A percentile compares a stretch with the other conserved stretches of the same genome.
These are phyloP conservation scores for Ellobius talpinus DNA, from an alignment of 2,113 vertebrate species.

Conservation along the genomic window DNA sequence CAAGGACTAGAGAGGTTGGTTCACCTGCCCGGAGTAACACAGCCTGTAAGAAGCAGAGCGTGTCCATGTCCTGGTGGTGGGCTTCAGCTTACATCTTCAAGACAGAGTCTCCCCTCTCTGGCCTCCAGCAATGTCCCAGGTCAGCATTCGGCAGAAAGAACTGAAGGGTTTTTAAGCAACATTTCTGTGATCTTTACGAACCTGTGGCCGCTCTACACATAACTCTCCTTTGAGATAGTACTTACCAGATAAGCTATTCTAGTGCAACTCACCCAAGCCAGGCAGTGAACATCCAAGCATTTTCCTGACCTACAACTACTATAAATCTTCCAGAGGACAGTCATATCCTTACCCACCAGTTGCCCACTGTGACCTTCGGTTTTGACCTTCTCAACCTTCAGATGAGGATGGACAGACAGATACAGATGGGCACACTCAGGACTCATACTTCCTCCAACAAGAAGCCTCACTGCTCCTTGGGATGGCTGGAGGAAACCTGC, in stretches of 20 bases:
- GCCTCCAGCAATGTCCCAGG: accelerated
- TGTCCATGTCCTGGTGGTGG: no score
- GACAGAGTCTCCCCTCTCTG: no score
- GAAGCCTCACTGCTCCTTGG: background rate
- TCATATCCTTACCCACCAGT: background rate
- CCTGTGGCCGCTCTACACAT: background rate
- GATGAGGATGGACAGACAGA: background rate
- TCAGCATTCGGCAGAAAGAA: background rate
- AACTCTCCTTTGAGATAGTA: background rate
- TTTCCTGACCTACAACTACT: background rate
- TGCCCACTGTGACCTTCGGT: background rate
- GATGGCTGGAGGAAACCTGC: accelerated
- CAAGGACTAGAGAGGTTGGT: background rate
- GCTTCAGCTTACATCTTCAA: background rate
- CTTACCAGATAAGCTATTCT: no score
- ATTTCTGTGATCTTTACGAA: background rate
- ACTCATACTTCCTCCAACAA: background rate
- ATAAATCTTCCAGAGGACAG: background rate
- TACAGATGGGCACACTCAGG: no score
- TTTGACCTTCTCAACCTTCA: no score
- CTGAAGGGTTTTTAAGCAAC: accelerated
- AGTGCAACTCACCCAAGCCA: background rate
- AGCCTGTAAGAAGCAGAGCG: background rate
- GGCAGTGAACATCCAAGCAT: background rate
- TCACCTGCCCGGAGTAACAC: background rate